Evolutionary conservation across 2,888 invertebrate genomes (phyloP).

Genomic region (Drosophila acutilabella): DNA sequence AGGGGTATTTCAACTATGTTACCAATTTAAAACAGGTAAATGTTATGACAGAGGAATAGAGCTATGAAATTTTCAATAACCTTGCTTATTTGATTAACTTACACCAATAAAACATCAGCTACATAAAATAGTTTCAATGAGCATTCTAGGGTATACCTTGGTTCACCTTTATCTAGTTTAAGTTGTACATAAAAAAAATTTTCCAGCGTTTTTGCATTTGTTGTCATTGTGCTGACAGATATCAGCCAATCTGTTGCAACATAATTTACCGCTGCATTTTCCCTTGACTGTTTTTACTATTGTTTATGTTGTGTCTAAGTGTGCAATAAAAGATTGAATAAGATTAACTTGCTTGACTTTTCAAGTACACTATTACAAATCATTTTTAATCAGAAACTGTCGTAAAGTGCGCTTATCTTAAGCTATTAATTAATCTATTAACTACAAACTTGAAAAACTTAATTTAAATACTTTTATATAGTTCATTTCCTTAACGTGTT

Average conservation of each 20-base stretch:
- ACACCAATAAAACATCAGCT: too few relatives aligned
- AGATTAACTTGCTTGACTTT: conserved; percentile 24
- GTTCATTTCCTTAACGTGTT: neutral
- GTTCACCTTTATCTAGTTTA: neutral
- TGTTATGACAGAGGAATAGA: too few relatives aligned
- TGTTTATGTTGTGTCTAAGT: conserved; percentile 19
- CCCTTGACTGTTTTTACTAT: conserved; percentile 35
- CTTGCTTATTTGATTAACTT: too few relatives aligned
- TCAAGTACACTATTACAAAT: too few relatives aligned
- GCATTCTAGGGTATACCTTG: neutral
- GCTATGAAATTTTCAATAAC: too few relatives aligned
- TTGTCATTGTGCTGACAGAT: conserved; percentile 46
- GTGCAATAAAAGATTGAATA: conserved; percentile 10
- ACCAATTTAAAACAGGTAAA: neutral
- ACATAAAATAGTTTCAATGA: too few relatives aligned
- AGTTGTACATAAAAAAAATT: neutral
- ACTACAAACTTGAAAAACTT: too few relatives aligned
- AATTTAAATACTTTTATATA: neutral
- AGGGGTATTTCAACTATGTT: neutral
- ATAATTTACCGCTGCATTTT: conserved; percentile 37
- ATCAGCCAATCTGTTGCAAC: conserved; percentile 53
- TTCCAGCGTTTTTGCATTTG: conserved; percentile 1
- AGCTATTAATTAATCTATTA: neutral
- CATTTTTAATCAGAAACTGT: too few relatives aligned
- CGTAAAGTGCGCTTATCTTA: neutral